These are phyloP conservation scores for Pachycephala philippinensis DNA, from an alignment of 2,113 vertebrate species.

Conservation along the genomic window DNA sequence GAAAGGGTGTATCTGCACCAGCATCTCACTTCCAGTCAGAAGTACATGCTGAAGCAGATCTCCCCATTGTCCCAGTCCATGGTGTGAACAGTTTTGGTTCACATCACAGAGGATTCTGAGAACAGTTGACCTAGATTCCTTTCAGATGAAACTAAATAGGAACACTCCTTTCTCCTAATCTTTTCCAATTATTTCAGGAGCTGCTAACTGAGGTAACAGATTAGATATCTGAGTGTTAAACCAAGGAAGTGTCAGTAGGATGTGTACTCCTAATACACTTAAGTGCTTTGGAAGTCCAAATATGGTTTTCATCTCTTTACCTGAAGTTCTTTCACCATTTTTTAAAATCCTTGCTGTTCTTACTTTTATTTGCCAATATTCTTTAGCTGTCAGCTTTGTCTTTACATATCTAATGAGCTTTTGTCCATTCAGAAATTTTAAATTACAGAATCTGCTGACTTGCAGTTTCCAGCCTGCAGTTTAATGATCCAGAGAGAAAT, in stretches of 20 bases:
- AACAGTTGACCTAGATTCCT: slow-evolving; percentile 22
- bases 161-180: not conserved
- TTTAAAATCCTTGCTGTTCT: not conserved
- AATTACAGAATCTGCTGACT: slow-evolving; percentile 36
- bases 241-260: not conserved
- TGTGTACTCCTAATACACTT: not conserved
- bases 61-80: not conserved
- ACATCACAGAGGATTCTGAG: not conserved
- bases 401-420: slow-evolving; percentile 29
- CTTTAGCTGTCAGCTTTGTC: slow-evolving; percentile 1
- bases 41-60: not conserved
- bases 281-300: not conserved
- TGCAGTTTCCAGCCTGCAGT: not conserved
- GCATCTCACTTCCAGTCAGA: not conserved
- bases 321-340: not conserved
- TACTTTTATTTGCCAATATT: not conserved
- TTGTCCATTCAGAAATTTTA: slow-evolving; percentile 32
- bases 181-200: slow-evolving; percentile 23
- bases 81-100: not conserved
- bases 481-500: slow-evolving; percentile 32
- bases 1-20: not conserved
- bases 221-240: not conserved
- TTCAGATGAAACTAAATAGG: slow-evolving; percentile 5
- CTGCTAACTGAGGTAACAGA: not conserved
- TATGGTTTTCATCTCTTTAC: not conserved